Conservation (phyloP, 1,140 invertebrate genomes). For the Bombus fervidus region DNA sequence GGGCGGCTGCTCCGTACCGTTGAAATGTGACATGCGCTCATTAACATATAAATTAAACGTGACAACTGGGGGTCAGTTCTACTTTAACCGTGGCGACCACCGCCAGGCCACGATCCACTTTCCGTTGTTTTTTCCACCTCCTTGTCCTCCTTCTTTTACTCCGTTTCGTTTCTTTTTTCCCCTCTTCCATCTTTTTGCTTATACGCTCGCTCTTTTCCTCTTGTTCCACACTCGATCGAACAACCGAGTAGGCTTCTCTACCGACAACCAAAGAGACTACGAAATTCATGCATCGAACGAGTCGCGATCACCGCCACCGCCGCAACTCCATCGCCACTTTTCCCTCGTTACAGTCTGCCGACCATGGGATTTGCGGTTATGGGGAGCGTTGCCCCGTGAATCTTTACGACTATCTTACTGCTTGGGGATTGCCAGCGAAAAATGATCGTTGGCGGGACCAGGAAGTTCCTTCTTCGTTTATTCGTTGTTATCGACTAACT, state of each 20-base stretch:
- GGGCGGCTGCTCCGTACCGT: slow-evolving; percentile 49
- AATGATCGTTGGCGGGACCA: background rate
- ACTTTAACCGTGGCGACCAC: slow-evolving; percentile 60
- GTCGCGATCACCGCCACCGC: background rate
- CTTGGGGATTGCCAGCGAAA: background rate
- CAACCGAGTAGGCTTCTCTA: background rate
- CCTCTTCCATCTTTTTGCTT: background rate
- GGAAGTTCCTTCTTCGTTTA: background rate
- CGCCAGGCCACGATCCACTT: slow-evolving; percentile 47
- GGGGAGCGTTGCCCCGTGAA: background rate
- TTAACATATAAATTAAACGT: slow-evolving; percentile 77
- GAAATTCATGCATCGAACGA: background rate
- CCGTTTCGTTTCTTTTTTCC: background rate
- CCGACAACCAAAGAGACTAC: background rate
- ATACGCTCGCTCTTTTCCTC: background rate
- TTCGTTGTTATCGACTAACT: background rate
- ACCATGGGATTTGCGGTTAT: background rate
- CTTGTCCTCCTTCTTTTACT: background rate
- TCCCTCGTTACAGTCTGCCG: background rate
- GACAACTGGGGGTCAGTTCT: slow-evolving; percentile 70
- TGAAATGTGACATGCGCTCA: slow-evolving; percentile 72
- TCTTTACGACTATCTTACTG: no score
- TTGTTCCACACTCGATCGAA: background rate
- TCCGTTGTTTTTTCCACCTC: slow-evolving; percentile 24
- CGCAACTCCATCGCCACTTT: background rate